Evolutionary conservation across 2,888 invertebrate genomes (phyloP).

Genomic region (Tetramorium bicarinatum): DNA sequence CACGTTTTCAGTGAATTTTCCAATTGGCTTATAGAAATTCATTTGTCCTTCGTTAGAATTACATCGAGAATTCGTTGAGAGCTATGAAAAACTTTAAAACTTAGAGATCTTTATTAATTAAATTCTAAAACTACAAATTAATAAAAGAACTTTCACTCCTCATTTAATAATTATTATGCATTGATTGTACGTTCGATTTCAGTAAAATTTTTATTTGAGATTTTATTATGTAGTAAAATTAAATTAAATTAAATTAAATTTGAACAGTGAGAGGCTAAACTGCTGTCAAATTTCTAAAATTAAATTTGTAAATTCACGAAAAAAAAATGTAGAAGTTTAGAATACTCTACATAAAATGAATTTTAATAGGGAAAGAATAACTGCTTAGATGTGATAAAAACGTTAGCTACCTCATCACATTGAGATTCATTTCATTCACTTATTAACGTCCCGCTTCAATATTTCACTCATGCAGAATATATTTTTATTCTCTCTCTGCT

Average conservation of each 20-base stretch:
- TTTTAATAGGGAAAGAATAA: background rate
- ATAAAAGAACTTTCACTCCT: background rate
- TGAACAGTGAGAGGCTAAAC: background rate
- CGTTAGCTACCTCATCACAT: background rate
- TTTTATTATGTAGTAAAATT: background rate
- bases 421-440: constrained; percentile 30
- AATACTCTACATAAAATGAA: background rate
- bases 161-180: constrained; percentile 19
- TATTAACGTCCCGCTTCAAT: background rate
- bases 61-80: background rate
- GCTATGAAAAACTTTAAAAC: background rate
- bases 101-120: background rate
- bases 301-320: background rate
- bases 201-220: background rate
- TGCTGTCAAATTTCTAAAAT: background rate
- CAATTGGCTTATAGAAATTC: background rate
- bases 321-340: background rate
- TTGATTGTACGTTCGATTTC: background rate
- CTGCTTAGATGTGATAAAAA: background rate
- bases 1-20: background rate
- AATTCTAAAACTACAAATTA: background rate
- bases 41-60: background rate
- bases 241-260: background rate
- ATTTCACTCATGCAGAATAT: constrained; percentile 26
- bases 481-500: constrained; percentile 11